Evolutionary conservation across 2,113 vertebrate genomes (phyloP).

Genomic region (Tor tambroides): DNA sequence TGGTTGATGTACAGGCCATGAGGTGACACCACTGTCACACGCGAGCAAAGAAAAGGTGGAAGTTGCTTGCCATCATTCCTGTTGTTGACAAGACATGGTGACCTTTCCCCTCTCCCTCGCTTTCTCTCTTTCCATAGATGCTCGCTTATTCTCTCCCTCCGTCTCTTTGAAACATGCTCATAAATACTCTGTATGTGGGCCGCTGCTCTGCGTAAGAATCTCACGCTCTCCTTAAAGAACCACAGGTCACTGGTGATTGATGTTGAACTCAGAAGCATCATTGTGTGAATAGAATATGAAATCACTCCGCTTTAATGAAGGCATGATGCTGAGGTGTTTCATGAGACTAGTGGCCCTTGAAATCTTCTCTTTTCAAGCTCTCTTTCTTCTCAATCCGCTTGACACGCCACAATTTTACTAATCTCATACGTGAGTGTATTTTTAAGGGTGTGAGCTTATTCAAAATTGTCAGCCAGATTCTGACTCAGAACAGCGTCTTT

Average conservation of each 20-base stretch:
- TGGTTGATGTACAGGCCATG: background rate
- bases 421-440: background rate
- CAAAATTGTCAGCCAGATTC: background rate
- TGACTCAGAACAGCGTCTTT: background rate
- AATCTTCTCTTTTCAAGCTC: background rate
- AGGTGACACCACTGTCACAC: slow-evolving; percentile 16
- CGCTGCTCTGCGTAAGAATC: slow-evolving; percentile 4
- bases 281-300: slow-evolving; percentile 32
- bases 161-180: slow-evolving; percentile 3
- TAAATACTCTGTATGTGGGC: slow-evolving; percentile 17
- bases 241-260: slow-evolving; percentile 39
- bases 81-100: background rate
- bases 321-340: slow-evolving; percentile 19
- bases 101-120: background rate
- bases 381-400: background rate
- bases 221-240: slow-evolving; percentile 9
- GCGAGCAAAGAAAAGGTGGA: background rate
- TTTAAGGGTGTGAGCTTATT: background rate
- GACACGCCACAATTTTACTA: background rate
- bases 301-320: slow-evolving; percentile 9
- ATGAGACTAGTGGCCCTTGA: background rate
- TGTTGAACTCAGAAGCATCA: slow-evolving; percentile 19
- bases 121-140: background rate
- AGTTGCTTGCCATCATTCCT: background rate
- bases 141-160: background rate